These are phyloP conservation scores for Sympetrum striolatum DNA, from an alignment of 2,888 invertebrate species.

Conservation along the genomic window DNA sequence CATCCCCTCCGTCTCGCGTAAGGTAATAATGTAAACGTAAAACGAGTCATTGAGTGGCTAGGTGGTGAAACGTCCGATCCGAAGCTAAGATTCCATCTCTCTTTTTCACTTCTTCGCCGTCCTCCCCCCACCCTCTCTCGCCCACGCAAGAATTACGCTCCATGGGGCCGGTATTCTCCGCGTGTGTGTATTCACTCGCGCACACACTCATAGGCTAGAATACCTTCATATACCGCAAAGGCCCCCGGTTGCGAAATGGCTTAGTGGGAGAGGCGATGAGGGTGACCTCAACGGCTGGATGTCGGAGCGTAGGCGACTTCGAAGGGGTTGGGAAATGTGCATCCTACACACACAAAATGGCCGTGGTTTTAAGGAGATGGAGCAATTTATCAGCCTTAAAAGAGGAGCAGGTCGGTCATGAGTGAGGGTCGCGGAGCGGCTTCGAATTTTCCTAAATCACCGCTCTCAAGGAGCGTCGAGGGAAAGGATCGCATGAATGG, in stretches of 20 bases:
- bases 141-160: background rate
- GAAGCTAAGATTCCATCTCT: background rate
- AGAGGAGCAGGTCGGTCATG: background rate
- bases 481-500: too few relatives aligned
- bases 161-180: background rate
- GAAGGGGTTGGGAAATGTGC: background rate
- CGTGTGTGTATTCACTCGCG: background rate
- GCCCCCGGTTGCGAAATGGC: background rate
- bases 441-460: background rate
- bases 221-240: background rate
- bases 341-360: background rate
- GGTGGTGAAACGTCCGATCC: background rate
- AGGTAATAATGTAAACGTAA: background rate
- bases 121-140: background rate
- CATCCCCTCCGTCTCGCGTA: background rate
- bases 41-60: background rate
- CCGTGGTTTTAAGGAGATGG: background rate
- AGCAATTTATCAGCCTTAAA: background rate
- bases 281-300: background rate
- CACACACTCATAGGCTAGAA: background rate
- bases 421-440: background rate
- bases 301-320: background rate
- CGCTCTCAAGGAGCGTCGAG: too few relatives aligned
- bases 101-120: background rate
- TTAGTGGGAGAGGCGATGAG: background rate